Evolutionary conservation across 1,140 invertebrate genomes (phyloP).

Genomic region (Ips nitidus): DNA sequence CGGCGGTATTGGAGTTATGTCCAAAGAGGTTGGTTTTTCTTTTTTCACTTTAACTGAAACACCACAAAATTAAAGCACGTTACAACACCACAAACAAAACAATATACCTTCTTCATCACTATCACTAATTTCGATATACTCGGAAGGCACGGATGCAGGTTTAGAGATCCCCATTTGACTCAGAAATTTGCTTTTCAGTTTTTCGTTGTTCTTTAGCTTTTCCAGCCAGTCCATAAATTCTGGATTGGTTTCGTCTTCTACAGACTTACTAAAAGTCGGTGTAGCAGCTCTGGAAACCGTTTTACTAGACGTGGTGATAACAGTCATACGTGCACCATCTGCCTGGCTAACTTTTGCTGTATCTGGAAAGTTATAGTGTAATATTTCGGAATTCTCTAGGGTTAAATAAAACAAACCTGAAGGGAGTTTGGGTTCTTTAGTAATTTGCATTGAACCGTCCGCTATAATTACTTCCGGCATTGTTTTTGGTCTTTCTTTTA

Average conservation of each 20-base stretch:
- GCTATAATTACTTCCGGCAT: slow-evolving; percentile 28
- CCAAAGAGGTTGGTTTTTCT: slow-evolving; percentile 1
- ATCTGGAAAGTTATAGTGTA: not conserved
- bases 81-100: too few species aligned
- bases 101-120: slow-evolving; percentile 21
- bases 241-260: slow-evolving; percentile 16
- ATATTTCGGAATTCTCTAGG: too few species aligned
- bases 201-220: slow-evolving; percentile 18
- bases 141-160: not conserved
- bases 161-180: slow-evolving; percentile 24
- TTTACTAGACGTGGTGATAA: not conserved
- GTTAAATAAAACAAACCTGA: too few species aligned
- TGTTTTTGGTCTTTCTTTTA: not conserved
- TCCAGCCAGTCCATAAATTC: slow-evolving; percentile 26
- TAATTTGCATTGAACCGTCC: slow-evolving; percentile 30
- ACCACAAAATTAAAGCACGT: too few species aligned
- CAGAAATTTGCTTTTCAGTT: slow-evolving; percentile 24
- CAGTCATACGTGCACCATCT: too few species aligned
- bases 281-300: not conserved
- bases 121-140: slow-evolving; percentile 27
- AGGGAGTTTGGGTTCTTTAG: slow-evolving; percentile 22
- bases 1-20: slow-evolving; percentile 2
- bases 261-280: not conserved
- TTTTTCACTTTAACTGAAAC: too few species aligned
- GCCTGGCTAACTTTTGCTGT: too few species aligned